Conservation (phyloP, 2,113 vertebrate species). For the Limanda limanda region DNA sequence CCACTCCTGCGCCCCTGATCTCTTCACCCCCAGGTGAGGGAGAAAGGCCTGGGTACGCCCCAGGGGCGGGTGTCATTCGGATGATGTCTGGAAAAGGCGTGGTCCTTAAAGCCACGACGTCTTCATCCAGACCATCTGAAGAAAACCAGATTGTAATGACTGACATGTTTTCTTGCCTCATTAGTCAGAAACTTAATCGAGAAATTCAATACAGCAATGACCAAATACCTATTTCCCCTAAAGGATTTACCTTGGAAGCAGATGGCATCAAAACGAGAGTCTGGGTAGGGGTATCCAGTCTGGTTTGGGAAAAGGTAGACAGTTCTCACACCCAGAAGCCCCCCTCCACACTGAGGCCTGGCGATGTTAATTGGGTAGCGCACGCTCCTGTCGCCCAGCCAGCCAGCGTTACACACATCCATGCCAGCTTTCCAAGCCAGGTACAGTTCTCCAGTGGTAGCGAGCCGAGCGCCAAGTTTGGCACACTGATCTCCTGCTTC, state of each 20-base stretch:
- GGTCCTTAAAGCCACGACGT: constrained; percentile 39
- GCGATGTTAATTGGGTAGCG: constrained; percentile 94
- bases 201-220: background rate
- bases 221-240: background rate
- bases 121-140: constrained; percentile 55
- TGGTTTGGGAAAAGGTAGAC: constrained; percentile 92
- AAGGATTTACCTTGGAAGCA: constrained; percentile 88
- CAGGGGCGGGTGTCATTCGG: constrained; percentile 72
- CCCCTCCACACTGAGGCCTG: constrained; percentile 93
- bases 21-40: constrained; percentile 73
- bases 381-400: constrained; percentile 93
- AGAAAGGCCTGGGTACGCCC: constrained; percentile 71
- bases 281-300: constrained; percentile 91
- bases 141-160: constrained; percentile 5
- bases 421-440: constrained; percentile 94
- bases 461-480: constrained; percentile 88
- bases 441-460: constrained; percentile 94
- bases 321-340: constrained; percentile 91
- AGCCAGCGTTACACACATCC: constrained; percentile 95
- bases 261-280: constrained; percentile 91
- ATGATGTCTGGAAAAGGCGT: constrained; percentile 80
- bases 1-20: constrained; percentile 78
- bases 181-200: background rate
- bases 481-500: constrained; percentile 90
- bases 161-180: background rate